Evolutionary conservation across 2,888 invertebrate genomes (phyloP).

Genomic region (Dryococelus australis): DNA sequence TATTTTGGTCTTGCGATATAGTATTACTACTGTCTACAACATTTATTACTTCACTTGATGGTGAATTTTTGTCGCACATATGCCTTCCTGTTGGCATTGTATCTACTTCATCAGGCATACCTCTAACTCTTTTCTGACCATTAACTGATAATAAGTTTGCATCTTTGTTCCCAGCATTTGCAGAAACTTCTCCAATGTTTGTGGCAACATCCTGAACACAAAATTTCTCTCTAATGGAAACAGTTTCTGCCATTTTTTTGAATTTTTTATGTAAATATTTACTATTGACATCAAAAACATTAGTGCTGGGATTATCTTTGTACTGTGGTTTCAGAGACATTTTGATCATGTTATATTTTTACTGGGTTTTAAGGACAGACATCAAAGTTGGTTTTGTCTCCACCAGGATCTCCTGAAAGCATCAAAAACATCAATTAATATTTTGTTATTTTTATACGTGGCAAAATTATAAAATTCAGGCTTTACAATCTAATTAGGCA

Average conservation of each 20-base stretch:
- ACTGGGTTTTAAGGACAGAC: not conserved
- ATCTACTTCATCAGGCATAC: not conserved
- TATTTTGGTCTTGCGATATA: not conserved
- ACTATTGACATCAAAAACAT: not conserved
- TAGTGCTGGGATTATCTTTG: not conserved
- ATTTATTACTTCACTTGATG: not conserved
- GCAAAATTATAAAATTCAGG: too few species aligned
- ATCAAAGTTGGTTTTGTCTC: not conserved
- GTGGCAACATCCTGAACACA: not conserved
- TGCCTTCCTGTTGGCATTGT: not conserved
- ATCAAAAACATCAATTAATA: not conserved
- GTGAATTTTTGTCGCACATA: not conserved
- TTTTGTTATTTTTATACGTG: too few species aligned
- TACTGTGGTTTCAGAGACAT: not conserved
- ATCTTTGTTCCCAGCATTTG: not conserved
- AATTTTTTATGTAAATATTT: constrained; percentile 4
- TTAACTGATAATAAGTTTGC: not conserved
- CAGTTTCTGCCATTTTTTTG: constrained; percentile 9
- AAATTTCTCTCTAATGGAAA: not conserved
- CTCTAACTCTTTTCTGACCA: not conserved
- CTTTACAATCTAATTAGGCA: too few species aligned
- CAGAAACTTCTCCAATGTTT: not conserved
- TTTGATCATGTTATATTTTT: not conserved
- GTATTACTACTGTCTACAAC: not conserved
- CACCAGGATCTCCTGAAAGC: not conserved